Evolutionary conservation across 2,888 invertebrate species (phyloP).

Genomic region (Diaphora mendica): DNA sequence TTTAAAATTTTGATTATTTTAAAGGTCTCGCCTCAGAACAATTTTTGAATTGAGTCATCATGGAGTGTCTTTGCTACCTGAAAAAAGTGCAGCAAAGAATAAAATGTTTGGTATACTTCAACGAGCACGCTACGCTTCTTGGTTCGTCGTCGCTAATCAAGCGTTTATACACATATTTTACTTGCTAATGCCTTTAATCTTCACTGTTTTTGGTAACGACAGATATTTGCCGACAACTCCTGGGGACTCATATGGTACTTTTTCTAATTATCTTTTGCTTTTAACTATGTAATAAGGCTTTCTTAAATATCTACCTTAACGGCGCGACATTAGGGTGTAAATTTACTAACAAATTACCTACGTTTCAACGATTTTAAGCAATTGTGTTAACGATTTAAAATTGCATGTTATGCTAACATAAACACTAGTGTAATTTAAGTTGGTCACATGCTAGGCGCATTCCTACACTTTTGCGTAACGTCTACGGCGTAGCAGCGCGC

Average conservation of each 20-base stretch:
- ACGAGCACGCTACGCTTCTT: slow-evolving; percentile 58
- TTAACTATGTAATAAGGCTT: background rate
- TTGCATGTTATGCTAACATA: background rate
- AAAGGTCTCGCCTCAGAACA: slow-evolving; percentile 55
- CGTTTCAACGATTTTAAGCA: background rate
- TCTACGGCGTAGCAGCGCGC: background rate
- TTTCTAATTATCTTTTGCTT: background rate
- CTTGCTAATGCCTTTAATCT: slow-evolving; percentile 61
- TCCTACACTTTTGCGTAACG: background rate
- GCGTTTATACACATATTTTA: slow-evolving; percentile 60
- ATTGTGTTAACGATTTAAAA: background rate
- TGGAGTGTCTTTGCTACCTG: slow-evolving; percentile 58
- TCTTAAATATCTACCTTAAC: background rate
- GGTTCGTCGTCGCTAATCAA: slow-evolving; percentile 65
- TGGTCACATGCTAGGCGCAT: background rate
- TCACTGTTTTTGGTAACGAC: slow-evolving; percentile 59
- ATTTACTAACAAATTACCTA: background rate
- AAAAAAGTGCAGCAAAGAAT: slow-evolving; percentile 46
- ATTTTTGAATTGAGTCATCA: slow-evolving; percentile 61
- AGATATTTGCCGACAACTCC: slow-evolving; percentile 68
- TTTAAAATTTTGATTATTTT: too few relatives aligned
- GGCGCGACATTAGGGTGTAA: background rate
- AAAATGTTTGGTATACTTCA: slow-evolving; percentile 54
- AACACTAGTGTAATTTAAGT: background rate
- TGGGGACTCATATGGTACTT: slow-evolving; percentile 65